Conservation (phyloP, 2,113 vertebrate species). For the Danionella cerebrum region DNA sequence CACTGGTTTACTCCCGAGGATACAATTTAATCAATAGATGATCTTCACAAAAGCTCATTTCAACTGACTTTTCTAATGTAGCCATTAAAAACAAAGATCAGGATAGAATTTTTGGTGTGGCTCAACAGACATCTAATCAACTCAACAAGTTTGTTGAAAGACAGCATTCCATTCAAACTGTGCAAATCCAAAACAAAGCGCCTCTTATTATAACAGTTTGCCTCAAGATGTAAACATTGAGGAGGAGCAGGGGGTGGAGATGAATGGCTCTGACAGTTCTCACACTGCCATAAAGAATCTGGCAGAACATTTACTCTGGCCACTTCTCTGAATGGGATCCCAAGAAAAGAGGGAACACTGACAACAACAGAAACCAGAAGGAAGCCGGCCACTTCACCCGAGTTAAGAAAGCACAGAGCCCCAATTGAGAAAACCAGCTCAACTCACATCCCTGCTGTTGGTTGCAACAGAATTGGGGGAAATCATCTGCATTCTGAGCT, state of each 20-base stretch:
- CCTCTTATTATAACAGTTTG: background rate
- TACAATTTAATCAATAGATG: too few species aligned
- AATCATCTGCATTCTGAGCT: background rate
- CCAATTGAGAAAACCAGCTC: background rate
- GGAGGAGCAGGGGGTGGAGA: background rate
- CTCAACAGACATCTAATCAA: background rate
- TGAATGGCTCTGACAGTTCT: background rate
- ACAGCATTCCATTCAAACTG: background rate
- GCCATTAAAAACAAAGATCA: background rate
- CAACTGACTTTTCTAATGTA: background rate
- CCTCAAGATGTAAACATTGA: background rate
- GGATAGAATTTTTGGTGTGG: background rate
- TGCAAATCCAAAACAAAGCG: constrained; percentile 7
- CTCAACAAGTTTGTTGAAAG: background rate
- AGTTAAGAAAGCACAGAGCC: background rate
- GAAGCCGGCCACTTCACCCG: constrained; percentile 10
- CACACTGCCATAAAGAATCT: constrained; percentile 38
- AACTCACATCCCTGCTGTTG: background rate
- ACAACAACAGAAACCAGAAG: constrained; percentile 9
- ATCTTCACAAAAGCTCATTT: too few species aligned
- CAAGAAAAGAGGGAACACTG: constrained; percentile 24
- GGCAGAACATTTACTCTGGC: constrained; percentile 32
- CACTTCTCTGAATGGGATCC: constrained; percentile 41
- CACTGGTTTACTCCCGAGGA: too few species aligned
- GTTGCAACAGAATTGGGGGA: background rate